Evolutionary conservation across 2,888 invertebrate species (phyloP).

Genomic region (Chrysodeixis includens): DNA sequence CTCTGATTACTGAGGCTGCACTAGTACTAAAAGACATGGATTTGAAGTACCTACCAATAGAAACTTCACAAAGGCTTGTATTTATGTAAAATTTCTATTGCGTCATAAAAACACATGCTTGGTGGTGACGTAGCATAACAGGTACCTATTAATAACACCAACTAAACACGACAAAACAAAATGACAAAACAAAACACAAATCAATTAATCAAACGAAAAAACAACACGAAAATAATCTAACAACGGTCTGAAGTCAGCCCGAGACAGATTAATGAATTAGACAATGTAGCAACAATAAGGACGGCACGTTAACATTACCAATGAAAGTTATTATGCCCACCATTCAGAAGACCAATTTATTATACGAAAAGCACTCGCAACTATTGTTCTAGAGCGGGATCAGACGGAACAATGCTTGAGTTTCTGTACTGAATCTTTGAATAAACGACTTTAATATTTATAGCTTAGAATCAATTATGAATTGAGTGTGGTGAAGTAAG

Average conservation of each 20-base stretch:
- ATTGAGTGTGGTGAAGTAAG: constrained; percentile 20
- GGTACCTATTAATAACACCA: background rate
- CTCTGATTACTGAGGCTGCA: too few relatives aligned
- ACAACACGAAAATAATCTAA: background rate
- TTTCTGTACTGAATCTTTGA: constrained; percentile 31
- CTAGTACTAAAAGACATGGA: too few relatives aligned
- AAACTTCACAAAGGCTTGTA: too few relatives aligned
- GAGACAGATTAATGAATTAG: constrained; percentile 65
- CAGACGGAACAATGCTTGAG: constrained; percentile 45
- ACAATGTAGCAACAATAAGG: constrained; percentile 60
- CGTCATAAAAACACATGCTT: too few relatives aligned
- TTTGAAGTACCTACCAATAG: too few relatives aligned
- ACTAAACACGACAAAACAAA: background rate
- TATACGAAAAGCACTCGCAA: constrained; percentile 64
- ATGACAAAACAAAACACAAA: background rate
- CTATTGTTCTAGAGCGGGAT: constrained; percentile 66
- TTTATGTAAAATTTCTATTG: too few relatives aligned
- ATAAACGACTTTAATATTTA: constrained; percentile 38
- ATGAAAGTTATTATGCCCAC: constrained; percentile 69
- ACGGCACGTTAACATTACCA: constrained; percentile 61
- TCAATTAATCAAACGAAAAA: background rate
- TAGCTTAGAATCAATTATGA: constrained; percentile 35
- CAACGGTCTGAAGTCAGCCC: constrained; percentile 22
- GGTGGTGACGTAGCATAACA: too few relatives aligned
- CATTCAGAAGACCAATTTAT: constrained; percentile 69